Conservation (phyloP, 2,113 vertebrate species). For the Tiliqua scincoides region DNA sequence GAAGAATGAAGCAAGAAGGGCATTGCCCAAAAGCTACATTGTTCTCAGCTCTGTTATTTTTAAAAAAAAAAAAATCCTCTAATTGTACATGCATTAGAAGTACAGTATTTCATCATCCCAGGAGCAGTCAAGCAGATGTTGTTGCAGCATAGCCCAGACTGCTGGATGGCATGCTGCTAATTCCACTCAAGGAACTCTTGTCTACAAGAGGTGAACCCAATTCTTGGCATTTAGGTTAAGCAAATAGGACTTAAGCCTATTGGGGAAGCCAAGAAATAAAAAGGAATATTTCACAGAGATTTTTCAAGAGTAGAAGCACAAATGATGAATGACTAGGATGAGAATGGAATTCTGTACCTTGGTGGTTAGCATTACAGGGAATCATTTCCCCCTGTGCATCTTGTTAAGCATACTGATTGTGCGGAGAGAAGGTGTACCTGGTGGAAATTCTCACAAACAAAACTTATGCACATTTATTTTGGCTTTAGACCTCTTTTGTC, state of each 20-base stretch:
- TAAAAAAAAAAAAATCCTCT: neutral
- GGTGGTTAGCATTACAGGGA: neutral
- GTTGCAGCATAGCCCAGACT: neutral
- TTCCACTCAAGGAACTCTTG: neutral
- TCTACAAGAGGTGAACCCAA: neutral
- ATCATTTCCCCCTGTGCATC: neutral
- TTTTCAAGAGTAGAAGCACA: neutral
- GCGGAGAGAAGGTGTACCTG: neutral
- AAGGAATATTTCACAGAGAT: neutral
- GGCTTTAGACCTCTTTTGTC: neutral
- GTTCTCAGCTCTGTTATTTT: neutral
- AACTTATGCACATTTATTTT: neutral
- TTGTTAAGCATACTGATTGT: neutral
- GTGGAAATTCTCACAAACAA: neutral
- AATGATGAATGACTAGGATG: neutral
- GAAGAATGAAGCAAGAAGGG: neutral
- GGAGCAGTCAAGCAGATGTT: neutral
- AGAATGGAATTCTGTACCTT: neutral
- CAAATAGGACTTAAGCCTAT: neutral
- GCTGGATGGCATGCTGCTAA: neutral
- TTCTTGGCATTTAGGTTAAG: neutral
- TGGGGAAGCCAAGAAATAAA: neutral
- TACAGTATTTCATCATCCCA: neutral
- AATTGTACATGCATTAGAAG: neutral
- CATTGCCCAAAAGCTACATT: neutral